Evolutionary conservation across 2,113 vertebrate species (phyloP).

Genomic region (Paradisaea rubra): DNA sequence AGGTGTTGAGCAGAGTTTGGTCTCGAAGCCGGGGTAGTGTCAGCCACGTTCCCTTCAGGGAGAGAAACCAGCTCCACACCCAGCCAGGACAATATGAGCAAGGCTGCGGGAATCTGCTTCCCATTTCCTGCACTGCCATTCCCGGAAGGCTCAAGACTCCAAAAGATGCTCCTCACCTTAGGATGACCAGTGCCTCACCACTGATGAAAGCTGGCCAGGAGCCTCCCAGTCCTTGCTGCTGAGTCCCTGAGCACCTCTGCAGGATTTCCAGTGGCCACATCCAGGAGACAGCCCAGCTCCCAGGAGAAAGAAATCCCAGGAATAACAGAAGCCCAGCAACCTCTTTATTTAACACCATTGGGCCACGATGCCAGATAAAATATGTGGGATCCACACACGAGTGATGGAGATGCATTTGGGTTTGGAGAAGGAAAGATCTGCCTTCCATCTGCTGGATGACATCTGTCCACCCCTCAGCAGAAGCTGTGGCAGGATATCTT

Average conservation of each 20-base stretch:
- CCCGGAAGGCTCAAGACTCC: neutral
- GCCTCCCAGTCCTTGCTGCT: neutral
- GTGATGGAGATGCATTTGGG: neutral
- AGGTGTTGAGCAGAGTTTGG: neutral
- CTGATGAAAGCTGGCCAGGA: neutral
- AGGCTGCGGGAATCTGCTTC: neutral
- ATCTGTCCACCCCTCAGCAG: neutral
- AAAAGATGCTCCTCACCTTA: neutral
- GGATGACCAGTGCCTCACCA: neutral
- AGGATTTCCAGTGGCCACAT: neutral
- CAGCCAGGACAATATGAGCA: neutral
- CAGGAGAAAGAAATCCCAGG: neutral
- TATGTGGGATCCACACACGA: neutral
- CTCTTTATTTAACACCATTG: accelerated
- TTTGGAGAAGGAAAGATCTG: neutral
- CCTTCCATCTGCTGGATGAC: neutral
- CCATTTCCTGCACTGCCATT: accelerated
- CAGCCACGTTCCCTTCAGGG: neutral
- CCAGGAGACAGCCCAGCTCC: neutral
- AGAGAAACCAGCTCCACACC: neutral
- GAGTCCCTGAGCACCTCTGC: neutral
- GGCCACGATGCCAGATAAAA: neutral
- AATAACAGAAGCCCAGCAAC: neutral
- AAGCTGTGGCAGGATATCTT: neutral
- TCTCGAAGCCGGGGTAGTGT: neutral